Evolutionary conservation across 2,888 invertebrate genomes (phyloP).

Genomic region (Drosophila lutescens): DNA sequence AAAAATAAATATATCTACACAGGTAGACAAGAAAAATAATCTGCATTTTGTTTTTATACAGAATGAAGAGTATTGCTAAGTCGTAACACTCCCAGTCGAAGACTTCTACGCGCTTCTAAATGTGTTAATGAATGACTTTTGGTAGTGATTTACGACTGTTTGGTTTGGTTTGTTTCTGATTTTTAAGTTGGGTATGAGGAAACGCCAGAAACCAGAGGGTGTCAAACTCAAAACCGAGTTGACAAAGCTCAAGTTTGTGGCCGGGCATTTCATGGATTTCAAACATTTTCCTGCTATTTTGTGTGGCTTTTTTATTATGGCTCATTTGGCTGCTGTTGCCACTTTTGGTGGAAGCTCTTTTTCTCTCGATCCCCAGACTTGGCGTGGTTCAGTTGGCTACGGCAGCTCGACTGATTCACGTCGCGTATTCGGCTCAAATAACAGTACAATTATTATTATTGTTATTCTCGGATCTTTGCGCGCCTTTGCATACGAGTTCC

Average conservation of each 20-base stretch:
- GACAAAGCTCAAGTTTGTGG: constrained; percentile 31
- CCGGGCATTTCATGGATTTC: constrained; percentile 11
- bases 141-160: constrained; percentile 18
- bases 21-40: too few relatives aligned
- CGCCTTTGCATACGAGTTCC: constrained; percentile 52
- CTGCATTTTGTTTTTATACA: too few relatives aligned
- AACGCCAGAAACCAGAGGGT: constrained; percentile 18
- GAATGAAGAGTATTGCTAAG: background rate
- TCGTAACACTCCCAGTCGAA: background rate
- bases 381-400: constrained; percentile 51
- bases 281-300: constrained; percentile 35
- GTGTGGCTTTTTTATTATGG: constrained; percentile 6
- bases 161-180: constrained; percentile 14
- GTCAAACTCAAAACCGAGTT: constrained; percentile 7
- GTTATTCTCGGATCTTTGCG: constrained; percentile 17
- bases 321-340: constrained; percentile 13
- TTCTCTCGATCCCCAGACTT: constrained; percentile 26
- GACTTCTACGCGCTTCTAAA: constrained; percentile 6
- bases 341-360: constrained; percentile 37
- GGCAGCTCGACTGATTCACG: constrained; percentile 65
- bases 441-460: constrained; percentile 39
- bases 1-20: too few relatives aligned
- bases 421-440: constrained; percentile 66
- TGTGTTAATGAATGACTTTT: constrained; percentile 19
- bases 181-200: constrained; percentile 17